Conservation (phyloP, 1,140 invertebrate species). For the Rhyacophila brunnea region DNA sequence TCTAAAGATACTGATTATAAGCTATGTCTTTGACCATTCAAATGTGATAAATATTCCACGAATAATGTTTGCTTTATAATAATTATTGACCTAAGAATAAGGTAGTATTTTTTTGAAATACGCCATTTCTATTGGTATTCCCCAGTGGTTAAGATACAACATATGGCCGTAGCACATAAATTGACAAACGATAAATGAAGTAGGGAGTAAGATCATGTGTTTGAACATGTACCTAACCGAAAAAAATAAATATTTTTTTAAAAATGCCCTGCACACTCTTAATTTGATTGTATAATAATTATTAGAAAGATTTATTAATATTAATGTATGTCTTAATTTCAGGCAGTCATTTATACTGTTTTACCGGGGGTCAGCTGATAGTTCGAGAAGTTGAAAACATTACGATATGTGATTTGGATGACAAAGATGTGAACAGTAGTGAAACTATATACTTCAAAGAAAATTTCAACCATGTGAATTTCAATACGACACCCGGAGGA, state of each 20-base stretch:
- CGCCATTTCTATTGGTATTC: no score
- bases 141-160: no score
- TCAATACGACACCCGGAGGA: constrained; percentile 4
- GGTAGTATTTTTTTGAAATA: no score
- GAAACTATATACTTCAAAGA: constrained; percentile 19
- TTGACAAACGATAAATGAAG: no score
- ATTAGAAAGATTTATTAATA: not conserved
- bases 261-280: not conserved
- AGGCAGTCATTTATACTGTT: constrained; percentile 24
- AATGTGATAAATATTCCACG: no score
- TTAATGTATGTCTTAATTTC: constrained; percentile 6
- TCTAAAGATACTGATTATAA: no score
- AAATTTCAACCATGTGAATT: constrained; percentile 3
- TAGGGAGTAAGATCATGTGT: no score
- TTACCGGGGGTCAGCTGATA: constrained; percentile 20
- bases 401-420: constrained; percentile 9
- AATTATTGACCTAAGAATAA: no score
- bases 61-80: no score
- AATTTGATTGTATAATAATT: not conserved
- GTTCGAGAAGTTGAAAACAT: constrained; percentile 15
- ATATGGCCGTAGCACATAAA: no score
- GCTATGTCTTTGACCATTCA: no score
- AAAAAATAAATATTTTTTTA: not conserved
- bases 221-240: no score
- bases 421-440: not conserved